These are phyloP conservation scores for Drosophila bunnanda DNA, from an alignment of 2,888 invertebrate genomes.

Conservation along the genomic window DNA sequence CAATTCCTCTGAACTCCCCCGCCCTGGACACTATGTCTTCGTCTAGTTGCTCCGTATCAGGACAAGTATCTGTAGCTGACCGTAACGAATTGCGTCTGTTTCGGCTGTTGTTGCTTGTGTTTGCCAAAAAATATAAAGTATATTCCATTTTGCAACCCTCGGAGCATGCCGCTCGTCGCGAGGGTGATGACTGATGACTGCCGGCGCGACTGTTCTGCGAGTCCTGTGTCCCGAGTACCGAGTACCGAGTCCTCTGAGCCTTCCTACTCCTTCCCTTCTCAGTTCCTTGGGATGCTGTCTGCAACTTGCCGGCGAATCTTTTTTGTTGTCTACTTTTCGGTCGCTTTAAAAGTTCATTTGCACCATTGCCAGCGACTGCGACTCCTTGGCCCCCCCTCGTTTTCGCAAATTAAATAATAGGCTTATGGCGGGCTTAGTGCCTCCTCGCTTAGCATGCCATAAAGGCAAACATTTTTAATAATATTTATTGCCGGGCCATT, in stretches of 20 bases:
- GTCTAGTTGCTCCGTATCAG: constrained; percentile 27
- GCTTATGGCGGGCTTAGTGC: constrained; percentile 75
- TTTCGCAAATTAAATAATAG: constrained; percentile 76
- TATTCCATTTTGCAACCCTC: constrained; percentile 73
- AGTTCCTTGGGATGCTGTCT: constrained; percentile 29
- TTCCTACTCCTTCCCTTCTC: constrained; percentile 11
- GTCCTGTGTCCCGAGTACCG: too few species aligned
- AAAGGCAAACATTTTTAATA: constrained; percentile 74
- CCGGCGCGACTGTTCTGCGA: constrained; percentile 40
- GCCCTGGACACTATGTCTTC: constrained; percentile 24
- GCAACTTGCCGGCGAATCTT: constrained; percentile 59
- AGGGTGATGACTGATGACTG: constrained; percentile 83
- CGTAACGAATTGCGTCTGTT: constrained; percentile 75
- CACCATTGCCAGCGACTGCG: constrained; percentile 30
- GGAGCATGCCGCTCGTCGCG: constrained; percentile 47
- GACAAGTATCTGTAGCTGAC: constrained; percentile 64
- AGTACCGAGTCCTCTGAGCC: constrained; percentile 7
- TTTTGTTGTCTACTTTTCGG: constrained; percentile 68
- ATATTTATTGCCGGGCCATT: constrained; percentile 79
- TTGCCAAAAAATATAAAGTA: constrained; percentile 61
- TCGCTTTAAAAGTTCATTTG: constrained; percentile 75
- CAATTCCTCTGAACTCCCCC: constrained; percentile 2
- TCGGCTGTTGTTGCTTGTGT: constrained; percentile 41
- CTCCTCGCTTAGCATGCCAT: constrained; percentile 75
- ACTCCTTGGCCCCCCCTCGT: constrained; percentile 28